phyloP scores from a whole-genome alignment of 2,113 vertebrate genomes.

The Nanorana parkeri region DNA sequence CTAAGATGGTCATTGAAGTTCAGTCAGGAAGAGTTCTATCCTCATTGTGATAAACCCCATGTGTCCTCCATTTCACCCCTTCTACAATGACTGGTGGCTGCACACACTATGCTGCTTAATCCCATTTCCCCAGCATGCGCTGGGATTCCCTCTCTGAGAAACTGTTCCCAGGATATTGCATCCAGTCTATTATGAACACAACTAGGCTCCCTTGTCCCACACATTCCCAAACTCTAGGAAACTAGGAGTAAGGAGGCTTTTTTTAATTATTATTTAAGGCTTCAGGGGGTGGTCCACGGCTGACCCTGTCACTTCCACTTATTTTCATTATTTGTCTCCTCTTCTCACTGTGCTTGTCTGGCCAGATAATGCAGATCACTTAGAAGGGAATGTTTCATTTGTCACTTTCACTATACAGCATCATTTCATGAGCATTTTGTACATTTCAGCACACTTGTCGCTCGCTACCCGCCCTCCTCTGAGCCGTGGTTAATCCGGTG shows the following conservation, averaged over 20 bases:
- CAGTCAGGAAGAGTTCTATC: too few species aligned
- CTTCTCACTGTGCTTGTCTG: slow-evolving; percentile 46
- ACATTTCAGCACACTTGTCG: slow-evolving; percentile 54
- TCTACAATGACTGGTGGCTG: background rate
- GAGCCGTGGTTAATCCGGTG: slow-evolving; percentile 81
- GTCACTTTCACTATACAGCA: slow-evolving; percentile 1
- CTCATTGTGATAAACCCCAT: background rate
- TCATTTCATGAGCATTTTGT: slow-evolving; percentile 5
- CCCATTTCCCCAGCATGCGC: slow-evolving; percentile 71
- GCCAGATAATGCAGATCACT: background rate
- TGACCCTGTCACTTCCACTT: slow-evolving; percentile 97
- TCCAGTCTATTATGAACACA: slow-evolving; percentile 82
- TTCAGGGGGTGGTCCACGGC: slow-evolving; percentile 91
- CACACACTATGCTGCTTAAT: slow-evolving; percentile 59
- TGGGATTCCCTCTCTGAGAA: slow-evolving; percentile 75
- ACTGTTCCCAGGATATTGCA: slow-evolving; percentile 75
- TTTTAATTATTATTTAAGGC: slow-evolving; percentile 71
- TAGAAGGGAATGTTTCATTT: background rate
- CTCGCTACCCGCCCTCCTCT: slow-evolving; percentile 63
- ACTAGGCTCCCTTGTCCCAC: slow-evolving; percentile 90
- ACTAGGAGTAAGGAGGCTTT: slow-evolving; percentile 90
- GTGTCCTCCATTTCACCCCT: background rate
- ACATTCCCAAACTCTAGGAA: slow-evolving; percentile 94
- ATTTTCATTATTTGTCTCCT: slow-evolving; percentile 88
- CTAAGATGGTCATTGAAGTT: background rate